phyloP scores from a whole-genome alignment of 2,113 vertebrate species.

The Barnardius zonarius region DNA sequence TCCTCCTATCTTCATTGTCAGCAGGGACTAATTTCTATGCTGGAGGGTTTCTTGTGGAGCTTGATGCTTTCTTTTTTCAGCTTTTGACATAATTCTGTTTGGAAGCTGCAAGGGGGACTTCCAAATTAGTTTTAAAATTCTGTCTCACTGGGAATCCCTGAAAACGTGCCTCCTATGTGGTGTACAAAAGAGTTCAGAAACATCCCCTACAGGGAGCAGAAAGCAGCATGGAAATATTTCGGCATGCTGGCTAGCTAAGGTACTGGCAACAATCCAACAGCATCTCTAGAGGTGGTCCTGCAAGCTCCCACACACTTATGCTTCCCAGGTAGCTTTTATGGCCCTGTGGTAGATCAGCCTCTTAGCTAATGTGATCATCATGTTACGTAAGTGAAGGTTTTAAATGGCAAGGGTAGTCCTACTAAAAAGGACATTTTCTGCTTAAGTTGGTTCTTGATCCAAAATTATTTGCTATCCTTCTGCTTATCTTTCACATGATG shows the following conservation, averaged over 20 bases:
- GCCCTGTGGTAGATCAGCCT: not conserved
- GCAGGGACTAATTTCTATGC: not conserved
- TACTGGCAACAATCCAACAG: not conserved
- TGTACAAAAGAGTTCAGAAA: not conserved
- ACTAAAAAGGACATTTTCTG: not conserved
- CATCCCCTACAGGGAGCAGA: not conserved
- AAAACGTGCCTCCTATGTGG: not conserved
- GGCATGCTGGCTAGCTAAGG: not conserved
- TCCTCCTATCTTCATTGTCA: conserved; percentile 14
- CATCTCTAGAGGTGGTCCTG: accelerated
- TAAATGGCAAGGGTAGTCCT: not conserved
- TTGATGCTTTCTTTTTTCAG: not conserved
- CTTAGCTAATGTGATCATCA: not conserved
- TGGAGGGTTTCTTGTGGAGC: not conserved
- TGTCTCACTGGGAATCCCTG: not conserved
- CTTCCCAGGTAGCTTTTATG: not conserved
- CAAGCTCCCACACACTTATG: not conserved
- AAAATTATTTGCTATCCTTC: not conserved
- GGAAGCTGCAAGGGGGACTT: not conserved
- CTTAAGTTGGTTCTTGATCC: not conserved
- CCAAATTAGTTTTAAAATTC: not conserved
- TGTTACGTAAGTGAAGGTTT: not conserved
- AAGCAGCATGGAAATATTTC: not conserved
- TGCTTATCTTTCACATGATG: not conserved
- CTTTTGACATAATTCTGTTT: not conserved